phyloP scores from a whole-genome alignment of 2,888 invertebrate species.

The Acleris holmiana region DNA sequence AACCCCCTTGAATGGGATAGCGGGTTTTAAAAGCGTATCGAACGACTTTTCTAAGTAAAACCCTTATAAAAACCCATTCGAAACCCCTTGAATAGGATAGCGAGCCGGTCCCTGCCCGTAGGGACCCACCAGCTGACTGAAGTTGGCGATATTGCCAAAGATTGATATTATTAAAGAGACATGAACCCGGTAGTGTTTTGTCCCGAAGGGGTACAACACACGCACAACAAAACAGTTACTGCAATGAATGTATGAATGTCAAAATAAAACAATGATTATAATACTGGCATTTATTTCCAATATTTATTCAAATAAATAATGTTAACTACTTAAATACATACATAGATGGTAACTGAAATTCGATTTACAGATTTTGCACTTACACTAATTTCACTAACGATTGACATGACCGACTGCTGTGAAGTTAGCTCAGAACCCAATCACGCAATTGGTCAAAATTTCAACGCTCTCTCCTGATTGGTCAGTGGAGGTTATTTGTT shows the following conservation, averaged over 20 bases:
- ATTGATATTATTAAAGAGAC: too few species aligned
- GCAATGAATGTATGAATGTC: not conserved
- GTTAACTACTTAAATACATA: slow-evolving; percentile 28
- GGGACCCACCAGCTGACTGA: too few species aligned
- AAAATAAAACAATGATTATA: slow-evolving; percentile 23
- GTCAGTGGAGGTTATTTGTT: not conserved
- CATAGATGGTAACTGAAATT: slow-evolving; percentile 25
- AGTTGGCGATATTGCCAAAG: too few species aligned
- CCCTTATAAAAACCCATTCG: too few species aligned
- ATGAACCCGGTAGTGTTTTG: too few species aligned
- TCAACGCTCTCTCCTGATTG: not conserved
- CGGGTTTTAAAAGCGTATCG: too few species aligned
- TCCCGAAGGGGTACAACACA: too few species aligned
- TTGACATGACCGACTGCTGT: not conserved
- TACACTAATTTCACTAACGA: slow-evolving; percentile 10
- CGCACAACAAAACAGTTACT: too few species aligned
- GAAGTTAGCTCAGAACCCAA: not conserved
- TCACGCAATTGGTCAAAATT: slow-evolving; percentile 1
- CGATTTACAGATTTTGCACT: slow-evolving; percentile 19
- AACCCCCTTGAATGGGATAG: too few species aligned
- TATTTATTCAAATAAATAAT: slow-evolving; percentile 31
- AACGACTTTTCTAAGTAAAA: too few species aligned
- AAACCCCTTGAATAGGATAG: too few species aligned
- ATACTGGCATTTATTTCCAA: slow-evolving; percentile 36
- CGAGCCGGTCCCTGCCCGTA: too few species aligned